Evolutionary conservation across 1,140 invertebrate genomes (phyloP), one percentile per base, ranked within the genome.

Genomic region (Meloidogyne floridensis): DNA sequence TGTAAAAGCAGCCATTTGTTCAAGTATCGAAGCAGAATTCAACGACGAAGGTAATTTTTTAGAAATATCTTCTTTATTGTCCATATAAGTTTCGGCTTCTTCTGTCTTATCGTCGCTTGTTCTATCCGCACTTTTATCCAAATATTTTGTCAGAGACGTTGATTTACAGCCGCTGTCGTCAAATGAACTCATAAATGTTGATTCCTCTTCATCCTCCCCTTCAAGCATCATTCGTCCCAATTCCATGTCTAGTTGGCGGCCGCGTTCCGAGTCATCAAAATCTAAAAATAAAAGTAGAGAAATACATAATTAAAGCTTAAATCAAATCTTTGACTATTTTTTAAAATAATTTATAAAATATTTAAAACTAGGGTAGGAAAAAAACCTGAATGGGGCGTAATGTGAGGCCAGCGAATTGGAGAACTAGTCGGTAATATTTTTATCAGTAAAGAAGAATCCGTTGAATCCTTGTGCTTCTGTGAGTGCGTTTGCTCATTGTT

Each of bases 201-300:
- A n/a, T n/a, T 65, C 59, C 5, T 65, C 7, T 47, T 59, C 65
- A 10, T 82, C 77, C 11, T 82, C 81, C 0, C 72, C 81, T 53
- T 82, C 81, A 70, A 83, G 72, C 77, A 82, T 82, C 81, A 82
- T 83, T 75, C 53, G 53, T 7, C 79, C 81, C 70, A 82, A 71
- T 54, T 82, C 81, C 77, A 71, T 73, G 71, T 82, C 81, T n/a
- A 82, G 72, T 59, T 79, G 81, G n/a, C 72, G 77, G 9, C 81
- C 69, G 13, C 56, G 71, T 43, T 82, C 81, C 2, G 72, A 70
- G 5, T 75, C 81, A 7, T 82, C 81, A 42, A 43, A 42, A 42
- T 82, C 81, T 71, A 83, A 54, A 32, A 32, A n/a, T 11, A 43
- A 43, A 43, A 83, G n/a, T 83, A 47, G 3, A 82, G 15, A 4